Conservation (phyloP, 2,888 invertebrate species). For the Blastobasis lacticolella region DNA sequence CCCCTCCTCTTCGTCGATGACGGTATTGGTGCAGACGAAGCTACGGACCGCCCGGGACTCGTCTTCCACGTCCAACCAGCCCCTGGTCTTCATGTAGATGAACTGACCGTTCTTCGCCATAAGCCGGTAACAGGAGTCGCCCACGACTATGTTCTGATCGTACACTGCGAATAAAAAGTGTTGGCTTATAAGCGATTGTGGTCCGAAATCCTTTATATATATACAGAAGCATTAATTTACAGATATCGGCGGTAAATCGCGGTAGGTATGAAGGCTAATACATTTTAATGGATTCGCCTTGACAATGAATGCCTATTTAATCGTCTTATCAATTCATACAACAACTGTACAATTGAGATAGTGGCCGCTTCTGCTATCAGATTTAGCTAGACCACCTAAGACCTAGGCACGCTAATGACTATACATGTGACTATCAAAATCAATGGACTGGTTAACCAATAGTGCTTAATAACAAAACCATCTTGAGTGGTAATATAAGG, state of each 20-base stretch:
- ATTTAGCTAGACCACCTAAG: too few relatives aligned
- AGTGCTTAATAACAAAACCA: conserved; percentile 6
- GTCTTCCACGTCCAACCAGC: conserved; percentile 85
- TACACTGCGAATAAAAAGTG: conserved; percentile 73
- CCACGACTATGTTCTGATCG: conserved; percentile 82
- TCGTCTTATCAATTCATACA: background rate
- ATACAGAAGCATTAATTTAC: too few relatives aligned
- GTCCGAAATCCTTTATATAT: too few relatives aligned
- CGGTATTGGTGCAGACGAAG: conserved; percentile 88
- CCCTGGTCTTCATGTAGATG: conserved; percentile 87
- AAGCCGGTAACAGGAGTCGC: conserved; percentile 88
- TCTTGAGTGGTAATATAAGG: background rate
- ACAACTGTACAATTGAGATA: background rate
- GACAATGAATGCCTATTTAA: background rate
- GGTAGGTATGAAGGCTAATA: too few relatives aligned
- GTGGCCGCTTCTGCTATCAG: too few relatives aligned
- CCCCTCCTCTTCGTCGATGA: conserved; percentile 82
- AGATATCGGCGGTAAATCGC: too few relatives aligned
- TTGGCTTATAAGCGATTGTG: background rate
- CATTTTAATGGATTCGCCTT: too few relatives aligned
- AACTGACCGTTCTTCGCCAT: conserved; percentile 85
- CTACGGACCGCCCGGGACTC: conserved; percentile 82
- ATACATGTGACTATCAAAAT: background rate
- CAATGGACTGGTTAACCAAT: background rate
- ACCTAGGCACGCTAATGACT: too few relatives aligned